Conservation (phyloP, 64 coral and sea anemone genomes). For the Actinia equina region DNA sequence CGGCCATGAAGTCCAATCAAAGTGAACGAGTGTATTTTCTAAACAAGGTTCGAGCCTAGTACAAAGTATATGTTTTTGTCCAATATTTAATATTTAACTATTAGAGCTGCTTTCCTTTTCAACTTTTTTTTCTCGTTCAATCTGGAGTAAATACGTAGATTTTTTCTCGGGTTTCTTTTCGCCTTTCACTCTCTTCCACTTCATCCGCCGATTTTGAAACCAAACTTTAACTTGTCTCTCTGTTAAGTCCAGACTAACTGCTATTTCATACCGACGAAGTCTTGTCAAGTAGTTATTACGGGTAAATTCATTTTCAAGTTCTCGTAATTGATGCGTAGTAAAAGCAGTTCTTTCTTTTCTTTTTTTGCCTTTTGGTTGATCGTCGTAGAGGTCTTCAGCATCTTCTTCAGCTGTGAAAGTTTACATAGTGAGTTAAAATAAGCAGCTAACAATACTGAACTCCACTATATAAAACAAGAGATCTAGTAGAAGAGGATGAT, state of each 20-base stretch:
- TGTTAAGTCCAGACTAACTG: slow-evolving; percentile 58
- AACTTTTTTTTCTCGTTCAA: slow-evolving; percentile 35
- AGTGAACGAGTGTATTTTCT: too few relatives aligned
- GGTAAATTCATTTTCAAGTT: slow-evolving; percentile 66
- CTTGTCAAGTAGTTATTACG: slow-evolving; percentile 63
- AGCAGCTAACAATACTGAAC: not conserved
- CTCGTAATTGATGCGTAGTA: slow-evolving; percentile 63
- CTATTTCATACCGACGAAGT: slow-evolving; percentile 62
- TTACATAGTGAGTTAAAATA: not conserved
- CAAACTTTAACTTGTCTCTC: slow-evolving; percentile 68
- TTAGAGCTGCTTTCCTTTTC: not conserved
- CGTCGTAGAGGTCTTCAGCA: slow-evolving; percentile 35
- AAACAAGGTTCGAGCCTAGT: too few relatives aligned
- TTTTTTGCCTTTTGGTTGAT: slow-evolving; percentile 60
- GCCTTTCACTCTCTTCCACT: slow-evolving; percentile 68
- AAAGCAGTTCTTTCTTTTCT: slow-evolving; percentile 66
- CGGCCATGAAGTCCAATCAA: too few relatives aligned
- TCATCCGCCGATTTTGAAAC: slow-evolving; percentile 70
- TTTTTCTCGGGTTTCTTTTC: slow-evolving; percentile 72
- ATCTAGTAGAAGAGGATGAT: too few relatives aligned
- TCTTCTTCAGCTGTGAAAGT: slow-evolving; percentile 14
- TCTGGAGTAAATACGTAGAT: slow-evolving; percentile 59
- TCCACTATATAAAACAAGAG: too few relatives aligned
- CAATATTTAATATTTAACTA: not conserved
- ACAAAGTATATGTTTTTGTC: not conserved